A percentile compares a stretch with the other conserved stretches of the same genome.
Conservation (phyloP, 2,888 invertebrate genomes). For the Odontothrips loti region DNA sequence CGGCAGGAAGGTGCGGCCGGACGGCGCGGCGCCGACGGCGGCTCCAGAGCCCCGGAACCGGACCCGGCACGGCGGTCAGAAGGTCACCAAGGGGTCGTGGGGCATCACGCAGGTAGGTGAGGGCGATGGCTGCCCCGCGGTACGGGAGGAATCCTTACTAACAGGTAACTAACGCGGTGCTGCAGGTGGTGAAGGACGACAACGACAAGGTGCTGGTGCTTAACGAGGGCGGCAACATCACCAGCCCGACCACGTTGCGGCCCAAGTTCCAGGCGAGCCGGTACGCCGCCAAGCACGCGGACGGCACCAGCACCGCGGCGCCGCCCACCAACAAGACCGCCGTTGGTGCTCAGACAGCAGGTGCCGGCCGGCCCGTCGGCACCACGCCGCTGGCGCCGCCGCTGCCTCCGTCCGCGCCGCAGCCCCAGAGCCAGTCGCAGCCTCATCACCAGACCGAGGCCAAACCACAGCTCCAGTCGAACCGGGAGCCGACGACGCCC, state of each 20-base stretch:
- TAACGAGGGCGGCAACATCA: not conserved
- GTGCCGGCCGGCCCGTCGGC: not conserved
- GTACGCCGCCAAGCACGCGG: conserved; percentile 13
- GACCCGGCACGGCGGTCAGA: conserved; percentile 32
- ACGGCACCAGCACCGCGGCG: not conserved
- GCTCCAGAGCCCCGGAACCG: not conserved
- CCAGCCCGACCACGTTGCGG: conserved; percentile 1
- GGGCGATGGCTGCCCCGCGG: not conserved
- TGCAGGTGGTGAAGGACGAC: conserved; percentile 7
- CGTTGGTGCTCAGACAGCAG: not conserved
- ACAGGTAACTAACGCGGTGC: not conserved
- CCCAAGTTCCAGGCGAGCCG: not conserved
- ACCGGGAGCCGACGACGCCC: conserved; percentile 12
- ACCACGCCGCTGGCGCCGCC: not conserved
- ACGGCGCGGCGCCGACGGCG: not conserved
- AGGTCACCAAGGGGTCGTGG: conserved; percentile 28
- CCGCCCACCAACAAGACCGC: not conserved
- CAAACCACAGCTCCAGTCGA: too few species aligned
- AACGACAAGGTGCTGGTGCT: not conserved
- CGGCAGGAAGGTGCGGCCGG: not conserved
- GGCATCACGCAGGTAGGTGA: conserved; percentile 29
- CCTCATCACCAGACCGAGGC: not conserved
- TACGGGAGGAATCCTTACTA: not conserved
- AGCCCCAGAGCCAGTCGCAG: not conserved
- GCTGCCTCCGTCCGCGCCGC: not conserved